Base-by-base conservation (phyloP, 1,140 invertebrate genomes). In the Leptestheria dahalacensis region DNA sequence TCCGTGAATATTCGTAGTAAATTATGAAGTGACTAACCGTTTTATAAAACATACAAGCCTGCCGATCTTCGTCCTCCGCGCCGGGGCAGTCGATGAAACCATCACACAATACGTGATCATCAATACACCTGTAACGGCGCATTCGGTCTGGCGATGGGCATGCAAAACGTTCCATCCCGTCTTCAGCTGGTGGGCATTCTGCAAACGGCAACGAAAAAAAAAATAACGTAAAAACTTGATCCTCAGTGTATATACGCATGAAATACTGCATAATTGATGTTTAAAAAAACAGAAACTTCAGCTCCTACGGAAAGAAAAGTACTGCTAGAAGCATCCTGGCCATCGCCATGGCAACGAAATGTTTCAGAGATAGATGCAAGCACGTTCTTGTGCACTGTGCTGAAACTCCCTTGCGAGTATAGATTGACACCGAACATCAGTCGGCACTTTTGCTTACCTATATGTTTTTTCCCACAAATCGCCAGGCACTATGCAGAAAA, bases 1-100 rank as follows among this genome's bases (percentile, higher is more conserved):
- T 33, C 24, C 15, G n/a, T 57, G 23, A 46, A 24, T 6, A 24
- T 12, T 12, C 18, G 28, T 12, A 11, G 46, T 21, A 48, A 47
- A 24, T 24, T 25, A 59, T 41, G 24, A 57, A 25, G 47, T 48
- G 20, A 49, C 70, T 72, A 79, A 95, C 91, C 80, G 90, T 95
- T 83, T 93, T 95, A 74, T 93, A 94, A 76, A 95, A 96, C 88
- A 95, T 92, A 77, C 91, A 95, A 55, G 86, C 85, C 64, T 90
- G 85, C 68, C 88, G 76, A 68, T 95, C 89, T 71, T 95, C 91
- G 70, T 95, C 91, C 71, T 94, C 91, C 55, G 85, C 89, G 61
- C 81, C 82, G 23, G 91, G 91, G 75, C 92, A 95, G 77, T 95
- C 90, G 68, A 91, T 84, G 75, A 91, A 94, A 49, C 90, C 90